Evolutionary conservation across 2,113 vertebrate genomes (phyloP).

Genomic region (Rhinolophus sinicus): DNA sequence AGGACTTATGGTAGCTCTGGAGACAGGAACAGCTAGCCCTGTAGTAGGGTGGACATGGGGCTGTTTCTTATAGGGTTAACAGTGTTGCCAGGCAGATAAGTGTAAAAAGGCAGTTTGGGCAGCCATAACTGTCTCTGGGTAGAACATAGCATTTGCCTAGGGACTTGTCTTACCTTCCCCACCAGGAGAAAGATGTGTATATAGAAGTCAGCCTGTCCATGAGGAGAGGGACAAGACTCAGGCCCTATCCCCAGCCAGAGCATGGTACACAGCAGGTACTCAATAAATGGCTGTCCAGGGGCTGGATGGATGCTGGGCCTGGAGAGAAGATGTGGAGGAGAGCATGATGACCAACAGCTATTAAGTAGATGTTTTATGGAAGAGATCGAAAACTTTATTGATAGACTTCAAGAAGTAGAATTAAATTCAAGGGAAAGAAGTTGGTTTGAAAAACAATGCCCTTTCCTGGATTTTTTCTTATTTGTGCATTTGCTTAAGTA

Average conservation of each 20-base stretch:
- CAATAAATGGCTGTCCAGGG: background rate
- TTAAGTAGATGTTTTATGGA: background rate
- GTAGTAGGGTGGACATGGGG: background rate
- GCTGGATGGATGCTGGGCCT: background rate
- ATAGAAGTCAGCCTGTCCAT: background rate
- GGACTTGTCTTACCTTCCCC: background rate
- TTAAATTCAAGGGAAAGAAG: conserved; percentile 27
- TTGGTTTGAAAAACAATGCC: background rate
- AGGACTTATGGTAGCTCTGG: background rate
- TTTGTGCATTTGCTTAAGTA: background rate
- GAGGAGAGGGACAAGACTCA: background rate
- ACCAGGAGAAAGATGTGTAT: background rate
- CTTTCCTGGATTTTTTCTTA: conserved; percentile 23
- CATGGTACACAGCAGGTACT: background rate
- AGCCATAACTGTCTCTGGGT: background rate
- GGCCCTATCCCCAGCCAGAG: background rate
- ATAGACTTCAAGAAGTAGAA: background rate
- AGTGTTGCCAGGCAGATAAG: background rate
- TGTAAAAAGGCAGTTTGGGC: background rate
- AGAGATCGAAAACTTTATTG: background rate
- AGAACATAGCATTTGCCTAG: background rate
- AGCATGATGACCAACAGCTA: conserved; percentile 11
- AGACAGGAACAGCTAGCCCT: conserved; percentile 1
- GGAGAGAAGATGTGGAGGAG: background rate
- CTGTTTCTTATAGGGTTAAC: background rate